Evolutionary conservation across 2,797 vertebrate genomes (phyloP), one percentile per base, ranked within the genome.

Genomic region (Thamnophis elegans): DNA sequence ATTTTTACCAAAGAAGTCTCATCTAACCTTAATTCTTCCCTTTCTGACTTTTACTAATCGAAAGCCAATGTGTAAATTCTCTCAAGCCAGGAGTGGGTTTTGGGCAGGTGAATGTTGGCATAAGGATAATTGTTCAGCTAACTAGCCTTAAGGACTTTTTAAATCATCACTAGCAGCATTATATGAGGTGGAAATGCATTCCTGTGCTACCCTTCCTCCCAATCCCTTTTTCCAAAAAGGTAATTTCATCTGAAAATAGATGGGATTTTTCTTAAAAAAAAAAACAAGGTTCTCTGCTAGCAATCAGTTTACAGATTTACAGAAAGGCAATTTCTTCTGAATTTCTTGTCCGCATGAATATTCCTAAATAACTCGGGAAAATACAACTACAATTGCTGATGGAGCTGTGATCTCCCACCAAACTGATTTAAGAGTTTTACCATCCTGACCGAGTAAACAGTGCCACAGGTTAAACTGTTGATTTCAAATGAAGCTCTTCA

Each of bases 281-380:
- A 12, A 25, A 25, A 14, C 65, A n/a, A 32, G 60, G 32, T 55
- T 68, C 9, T 55, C 60, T 68, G 14, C 12, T 42, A 25, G 53
- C 6, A 68, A 68, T 47, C 53, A 58, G 25, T 47, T 6, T 87
- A 28, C 54, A n/a, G 4, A 47, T 91, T 47, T 25, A 51, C 0
- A 0, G 28, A 26, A 56, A 32, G 53, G 89, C 53, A 47, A 22
- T 56, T 32, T 1, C 60, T 16, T 90, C 89, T n/a, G 2, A 1
- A 51, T 68, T 42, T 51, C 54, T 62, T 18, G 73, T 13, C 54
- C 55, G 28, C 94, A 91, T 88, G 60, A 68, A 13, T 89, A 90
- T 85, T 59, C 62, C 62, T 8, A 92, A 91, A 86, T 73, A 22
- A 93, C 85, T 53, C 85, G 56, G 92, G 87, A 91, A 92, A 85